Conservation (phyloP, 2,797 vertebrate genomes). For the Danio albolineatus region DNA sequence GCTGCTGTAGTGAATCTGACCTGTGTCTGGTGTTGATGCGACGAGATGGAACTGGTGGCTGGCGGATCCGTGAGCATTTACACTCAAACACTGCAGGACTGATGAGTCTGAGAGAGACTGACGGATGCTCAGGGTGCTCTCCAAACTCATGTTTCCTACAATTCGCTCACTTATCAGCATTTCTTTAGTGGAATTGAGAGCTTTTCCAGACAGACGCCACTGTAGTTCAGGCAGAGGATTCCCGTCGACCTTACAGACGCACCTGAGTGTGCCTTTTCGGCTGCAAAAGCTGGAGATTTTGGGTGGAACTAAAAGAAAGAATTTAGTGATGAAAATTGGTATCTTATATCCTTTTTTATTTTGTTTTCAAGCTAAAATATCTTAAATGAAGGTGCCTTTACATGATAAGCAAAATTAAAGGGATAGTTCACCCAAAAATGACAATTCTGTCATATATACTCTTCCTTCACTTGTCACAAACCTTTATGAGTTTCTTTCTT, state of each 20-base stretch:
- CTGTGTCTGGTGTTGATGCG: rapidly evolving
- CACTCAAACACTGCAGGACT: constrained; percentile 68
- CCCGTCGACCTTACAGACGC: constrained; percentile 72
- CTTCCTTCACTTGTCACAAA: too few species aligned
- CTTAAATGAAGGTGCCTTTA: too few species aligned
- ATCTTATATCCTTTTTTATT: too few species aligned
- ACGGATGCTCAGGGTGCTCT: constrained; percentile 67
- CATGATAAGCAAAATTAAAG: too few species aligned
- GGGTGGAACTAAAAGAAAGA: constrained; percentile 18
- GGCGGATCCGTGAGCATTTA: constrained; percentile 55
- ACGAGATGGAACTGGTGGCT: not conserved
- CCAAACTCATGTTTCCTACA: constrained; percentile 42
- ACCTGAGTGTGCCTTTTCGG: constrained; percentile 58
- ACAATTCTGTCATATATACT: too few species aligned
- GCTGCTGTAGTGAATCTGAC: not conserved
- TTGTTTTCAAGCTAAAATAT: too few species aligned
- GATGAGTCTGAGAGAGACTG: constrained; percentile 39
- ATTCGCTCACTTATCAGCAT: constrained; percentile 55
- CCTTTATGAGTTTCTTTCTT: too few species aligned
- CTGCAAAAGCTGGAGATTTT: constrained; percentile 58
- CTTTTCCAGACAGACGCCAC: constrained; percentile 70
- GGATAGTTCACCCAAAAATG: too few species aligned
- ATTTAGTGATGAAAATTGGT: not conserved
- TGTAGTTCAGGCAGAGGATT: constrained; percentile 72
- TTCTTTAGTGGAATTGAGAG: constrained; percentile 63